Conservation (phyloP, 2,797 vertebrate genomes). For the Acrossocheilus fasciatus region DNA sequence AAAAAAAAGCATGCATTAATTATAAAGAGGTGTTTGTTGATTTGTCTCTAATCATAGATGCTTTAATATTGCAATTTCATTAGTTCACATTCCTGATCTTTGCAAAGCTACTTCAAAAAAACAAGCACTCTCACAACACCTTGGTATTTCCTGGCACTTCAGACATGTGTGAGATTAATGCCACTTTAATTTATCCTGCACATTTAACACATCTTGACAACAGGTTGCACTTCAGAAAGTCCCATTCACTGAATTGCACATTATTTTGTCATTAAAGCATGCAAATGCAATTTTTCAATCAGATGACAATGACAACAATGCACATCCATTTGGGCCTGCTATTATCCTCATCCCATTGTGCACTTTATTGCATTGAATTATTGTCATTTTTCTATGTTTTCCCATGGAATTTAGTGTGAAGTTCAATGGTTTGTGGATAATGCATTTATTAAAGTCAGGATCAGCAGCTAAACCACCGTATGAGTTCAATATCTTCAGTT, state of each 20-base stretch:
- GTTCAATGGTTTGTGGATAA: background rate
- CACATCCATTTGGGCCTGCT: background rate
- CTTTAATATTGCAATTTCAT: background rate
- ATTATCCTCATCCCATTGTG: background rate
- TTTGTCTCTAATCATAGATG: background rate
- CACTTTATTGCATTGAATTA: background rate
- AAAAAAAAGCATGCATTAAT: background rate
- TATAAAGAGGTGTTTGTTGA: background rate
- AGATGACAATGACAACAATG: too few species aligned
- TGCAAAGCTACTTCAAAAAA: background rate
- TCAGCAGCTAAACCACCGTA: background rate
- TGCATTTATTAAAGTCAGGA: slow-evolving; percentile 19
- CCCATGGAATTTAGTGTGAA: background rate
- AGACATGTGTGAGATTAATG: slow-evolving; percentile 29
- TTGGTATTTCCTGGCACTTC: slow-evolving; percentile 17
- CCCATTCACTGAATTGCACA: background rate
- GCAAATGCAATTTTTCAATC: background rate
- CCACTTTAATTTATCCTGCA: slow-evolving; percentile 2
- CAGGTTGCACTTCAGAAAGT: background rate
- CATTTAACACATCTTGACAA: background rate
- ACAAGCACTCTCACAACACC: slow-evolving; percentile 13
- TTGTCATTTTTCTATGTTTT: background rate
- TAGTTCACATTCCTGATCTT: background rate
- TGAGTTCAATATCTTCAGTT: slow-evolving; percentile 15
- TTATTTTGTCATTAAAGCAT: background rate